Percentiles rank a stretch among this genome's conserved stretches.
These are phyloP conservation scores for Xiphophorus couchianus DNA, from an alignment of 2,113 vertebrate genomes.

Conservation along the genomic window DNA sequence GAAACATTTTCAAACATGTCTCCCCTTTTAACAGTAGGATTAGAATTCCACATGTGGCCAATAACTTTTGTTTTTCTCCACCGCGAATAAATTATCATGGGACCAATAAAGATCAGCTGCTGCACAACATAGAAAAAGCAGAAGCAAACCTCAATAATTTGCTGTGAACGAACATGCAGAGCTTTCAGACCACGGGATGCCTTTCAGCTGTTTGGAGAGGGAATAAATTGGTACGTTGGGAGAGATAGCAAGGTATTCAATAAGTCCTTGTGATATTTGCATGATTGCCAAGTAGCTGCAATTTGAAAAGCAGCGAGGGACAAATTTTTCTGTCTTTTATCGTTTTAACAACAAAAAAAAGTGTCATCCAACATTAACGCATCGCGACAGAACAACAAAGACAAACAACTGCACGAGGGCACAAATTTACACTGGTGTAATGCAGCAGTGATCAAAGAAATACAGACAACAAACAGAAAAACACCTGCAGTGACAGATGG, in stretches of 20 bases:
- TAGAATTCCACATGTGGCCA: not conserved
- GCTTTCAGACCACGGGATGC: slow-evolving; percentile 32
- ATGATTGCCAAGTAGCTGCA: slow-evolving; percentile 40
- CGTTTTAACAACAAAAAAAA: slow-evolving; percentile 56
- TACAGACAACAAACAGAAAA: slow-evolving; percentile 42
- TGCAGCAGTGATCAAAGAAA: slow-evolving; percentile 65
- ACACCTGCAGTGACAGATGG: slow-evolving; percentile 67
- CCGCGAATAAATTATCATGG: slow-evolving; percentile 16
- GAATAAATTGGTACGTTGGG: slow-evolving; percentile 37
- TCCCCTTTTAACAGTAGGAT: not conserved
- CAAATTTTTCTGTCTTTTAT: slow-evolving; percentile 42
- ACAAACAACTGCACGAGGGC: slow-evolving; percentile 55
- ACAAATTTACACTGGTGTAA: slow-evolving; percentile 46
- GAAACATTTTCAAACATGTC: not conserved
- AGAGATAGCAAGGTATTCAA: slow-evolving; percentile 37
- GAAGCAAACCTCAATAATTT: slow-evolving; percentile 33
- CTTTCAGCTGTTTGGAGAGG: slow-evolving; percentile 47
- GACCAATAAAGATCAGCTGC: slow-evolving; percentile 23
- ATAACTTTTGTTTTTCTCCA: not conserved
- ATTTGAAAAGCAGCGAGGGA: slow-evolving; percentile 50
- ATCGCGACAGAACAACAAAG: slow-evolving; percentile 56
- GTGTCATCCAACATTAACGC: slow-evolving; percentile 42
- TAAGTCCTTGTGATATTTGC: slow-evolving; percentile 50
- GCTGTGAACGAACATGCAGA: slow-evolving; percentile 27
- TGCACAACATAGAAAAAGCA: not conserved